Evolutionary conservation across 2,797 vertebrate species (phyloP), one percentile per base, ranked within the genome.

Genomic region (Gallirallus australis): DNA sequence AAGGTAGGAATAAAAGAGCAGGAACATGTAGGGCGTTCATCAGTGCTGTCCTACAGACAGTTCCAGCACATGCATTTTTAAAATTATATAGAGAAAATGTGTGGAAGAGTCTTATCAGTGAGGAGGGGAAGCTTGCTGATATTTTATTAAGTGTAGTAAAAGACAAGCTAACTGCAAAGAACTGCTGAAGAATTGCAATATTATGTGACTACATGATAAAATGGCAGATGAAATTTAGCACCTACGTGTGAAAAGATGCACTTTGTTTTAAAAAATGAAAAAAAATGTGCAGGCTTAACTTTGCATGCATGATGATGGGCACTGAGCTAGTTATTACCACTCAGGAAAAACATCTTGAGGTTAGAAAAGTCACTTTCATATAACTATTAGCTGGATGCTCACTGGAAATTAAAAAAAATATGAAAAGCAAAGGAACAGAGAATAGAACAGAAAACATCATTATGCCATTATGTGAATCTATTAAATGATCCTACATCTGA

Each of bases 291-390:
- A 57, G 6, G 63, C 53, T 75, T 81, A 89, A 75, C 57, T 81
- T 93, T 63, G 40, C 37, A 20, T 70, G n/a, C 30, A n/a, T 56
- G n/a, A 70, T 70, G 52, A 33, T 45, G 28, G 45, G 27, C 61
- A 83, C 35, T 86, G 54, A 88, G 35, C 7, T 88, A 60, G 35
- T 52, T 89, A 83, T 86, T 86, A 53, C 8, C 12, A 28, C 37
- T 83, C 56, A 75, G 52, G 39, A 89, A 93, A 92, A 95, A 35
- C 14, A 85, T 70, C 60, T 56, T 47, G 33, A 85, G 90, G 63
- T 91, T 85, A 89, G 48, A 87, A 96, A 93, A 94, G 85, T 68
- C 75, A 59, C 64, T 75, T 90, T 61, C 7, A 18, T 64, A 30
- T 39, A 77, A 31, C 47, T 85, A 42, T 91, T 85, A 95, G 11